Evolutionary conservation across 1,140 invertebrate species (phyloP).

Genomic region (Stegodyphus dumicola): DNA sequence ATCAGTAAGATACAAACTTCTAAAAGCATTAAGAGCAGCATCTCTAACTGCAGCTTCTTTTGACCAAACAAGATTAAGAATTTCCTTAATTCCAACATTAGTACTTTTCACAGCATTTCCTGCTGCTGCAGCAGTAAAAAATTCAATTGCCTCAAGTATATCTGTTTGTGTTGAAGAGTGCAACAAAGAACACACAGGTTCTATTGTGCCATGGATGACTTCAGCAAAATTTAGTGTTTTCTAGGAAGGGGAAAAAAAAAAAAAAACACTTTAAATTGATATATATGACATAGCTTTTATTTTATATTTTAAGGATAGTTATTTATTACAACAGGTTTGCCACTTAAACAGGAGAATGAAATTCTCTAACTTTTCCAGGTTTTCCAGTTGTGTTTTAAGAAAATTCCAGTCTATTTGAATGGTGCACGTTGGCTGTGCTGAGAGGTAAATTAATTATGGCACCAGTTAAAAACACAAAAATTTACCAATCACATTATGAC

Average conservation of each 20-base stretch:
- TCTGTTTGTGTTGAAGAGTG: conserved; percentile 81
- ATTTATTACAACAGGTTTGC: too few relatives aligned
- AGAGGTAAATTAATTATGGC: too few relatives aligned
- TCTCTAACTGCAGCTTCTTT: conserved; percentile 75
- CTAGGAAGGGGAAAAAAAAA: conserved; percentile 1
- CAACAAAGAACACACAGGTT: conserved; percentile 70
- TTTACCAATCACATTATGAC: too few relatives aligned
- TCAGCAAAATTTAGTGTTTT: conserved; percentile 46
- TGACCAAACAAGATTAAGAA: conserved; percentile 81
- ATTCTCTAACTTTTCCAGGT: too few relatives aligned
- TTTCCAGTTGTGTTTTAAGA: too few relatives aligned
- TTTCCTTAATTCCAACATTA: conserved; percentile 77
- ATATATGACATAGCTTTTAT: neutral
- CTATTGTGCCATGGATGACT: conserved; percentile 29
- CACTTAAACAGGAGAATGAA: too few relatives aligned
- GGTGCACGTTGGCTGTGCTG: too few relatives aligned
- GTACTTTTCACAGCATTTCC: conserved; percentile 81
- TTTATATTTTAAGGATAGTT: neutral
- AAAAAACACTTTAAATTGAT: neutral
- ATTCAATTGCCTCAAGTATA: conserved; percentile 84
- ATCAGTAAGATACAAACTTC: conserved; percentile 73
- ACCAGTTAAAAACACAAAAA: too few relatives aligned
- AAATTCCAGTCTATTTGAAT: too few relatives aligned
- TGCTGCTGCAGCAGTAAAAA: conserved; percentile 80
- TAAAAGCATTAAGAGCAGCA: conserved; percentile 75